A percentile compares a stretch with the other conserved stretches of the same genome.
These are phyloP conservation scores for Rhamnusium bicolor DNA, from an alignment of 2,888 invertebrate species.

Conservation along the genomic window DNA sequence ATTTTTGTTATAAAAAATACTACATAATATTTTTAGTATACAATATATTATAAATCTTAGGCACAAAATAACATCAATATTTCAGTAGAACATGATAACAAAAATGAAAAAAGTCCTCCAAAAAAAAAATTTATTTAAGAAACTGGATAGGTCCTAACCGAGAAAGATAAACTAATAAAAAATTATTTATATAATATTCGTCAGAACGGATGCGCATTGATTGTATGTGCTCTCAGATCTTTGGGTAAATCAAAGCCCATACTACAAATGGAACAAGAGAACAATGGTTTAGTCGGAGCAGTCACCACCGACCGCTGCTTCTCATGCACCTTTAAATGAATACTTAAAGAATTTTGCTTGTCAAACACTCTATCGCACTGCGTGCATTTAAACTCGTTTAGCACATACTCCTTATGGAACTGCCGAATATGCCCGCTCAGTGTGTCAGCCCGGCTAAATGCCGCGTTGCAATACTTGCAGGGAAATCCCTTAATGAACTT, in stretches of 20 bases:
- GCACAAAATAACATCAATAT: slow-evolving; percentile 47
- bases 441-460: slow-evolving; percentile 77
- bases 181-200: slow-evolving; percentile 45
- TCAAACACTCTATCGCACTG: slow-evolving; percentile 78
- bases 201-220: slow-evolving; percentile 68
- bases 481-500: slow-evolving; percentile 67
- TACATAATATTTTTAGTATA: slow-evolving; percentile 34
- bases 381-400: slow-evolving; percentile 74
- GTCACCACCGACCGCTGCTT: slow-evolving; percentile 67
- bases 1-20: slow-evolving; percentile 39
- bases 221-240: slow-evolving; percentile 68
- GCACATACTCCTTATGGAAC: slow-evolving; percentile 73
- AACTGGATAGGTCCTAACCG: slow-evolving; percentile 7
- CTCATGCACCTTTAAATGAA: slow-evolving; percentile 76
- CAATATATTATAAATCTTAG: slow-evolving; percentile 40
- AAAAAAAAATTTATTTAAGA: slow-evolving; percentile 12
- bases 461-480: slow-evolving; percentile 77
- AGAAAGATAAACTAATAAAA: neutral
- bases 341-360: slow-evolving; percentile 77
- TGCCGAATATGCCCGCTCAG: slow-evolving; percentile 78
- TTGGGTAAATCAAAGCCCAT: slow-evolving; percentile 66
- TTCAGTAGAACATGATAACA: slow-evolving; percentile 19
- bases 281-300: slow-evolving; percentile 64
- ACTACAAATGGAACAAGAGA: slow-evolving; percentile 76
- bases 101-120: slow-evolving; percentile 17